Conservation (phyloP, 2,888 invertebrate species). For the Tachina fera region DNA sequence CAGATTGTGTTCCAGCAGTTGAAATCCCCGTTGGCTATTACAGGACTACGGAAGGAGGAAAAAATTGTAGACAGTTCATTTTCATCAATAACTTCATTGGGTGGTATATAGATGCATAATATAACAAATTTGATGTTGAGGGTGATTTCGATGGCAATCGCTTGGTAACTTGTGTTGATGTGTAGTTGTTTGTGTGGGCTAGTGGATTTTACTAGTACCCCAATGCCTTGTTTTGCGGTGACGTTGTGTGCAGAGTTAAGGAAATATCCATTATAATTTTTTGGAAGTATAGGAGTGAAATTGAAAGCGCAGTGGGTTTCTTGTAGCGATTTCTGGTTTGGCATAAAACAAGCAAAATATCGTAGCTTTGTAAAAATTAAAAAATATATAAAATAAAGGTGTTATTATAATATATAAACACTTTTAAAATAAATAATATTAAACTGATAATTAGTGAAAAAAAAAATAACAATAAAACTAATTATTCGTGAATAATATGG, state of each 20-base stretch:
- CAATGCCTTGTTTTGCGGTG: neutral
- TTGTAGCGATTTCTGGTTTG: too few relatives aligned
- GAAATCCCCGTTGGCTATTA: conserved; percentile 17
- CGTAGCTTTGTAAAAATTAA: too few relatives aligned
- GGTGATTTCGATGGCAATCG: neutral
- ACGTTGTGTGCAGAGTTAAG: neutral
- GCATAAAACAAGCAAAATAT: too few relatives aligned
- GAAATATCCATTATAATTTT: conserved; percentile 14
- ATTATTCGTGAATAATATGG: too few relatives aligned
- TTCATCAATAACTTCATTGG: neutral
- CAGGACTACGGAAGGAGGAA: too few relatives aligned
- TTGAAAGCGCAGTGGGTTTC: conserved; percentile 8
- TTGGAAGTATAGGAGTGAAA: neutral
- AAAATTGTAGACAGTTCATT: neutral
- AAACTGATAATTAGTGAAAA: too few relatives aligned
- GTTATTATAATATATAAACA: too few relatives aligned
- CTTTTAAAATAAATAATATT: too few relatives aligned
- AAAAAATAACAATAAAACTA: too few relatives aligned
- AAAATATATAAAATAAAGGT: too few relatives aligned
- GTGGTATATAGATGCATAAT: neutral
- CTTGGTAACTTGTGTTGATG: neutral
- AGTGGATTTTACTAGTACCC: neutral
- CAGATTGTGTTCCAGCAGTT: conserved; percentile 35
- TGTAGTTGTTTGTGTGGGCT: conserved; percentile 7
- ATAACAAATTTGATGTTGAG: conserved; percentile 1